These are phyloP conservation scores for Phyllostomus discolor DNA, from an alignment of 2,113 vertebrate genomes.

Conservation along the genomic window DNA sequence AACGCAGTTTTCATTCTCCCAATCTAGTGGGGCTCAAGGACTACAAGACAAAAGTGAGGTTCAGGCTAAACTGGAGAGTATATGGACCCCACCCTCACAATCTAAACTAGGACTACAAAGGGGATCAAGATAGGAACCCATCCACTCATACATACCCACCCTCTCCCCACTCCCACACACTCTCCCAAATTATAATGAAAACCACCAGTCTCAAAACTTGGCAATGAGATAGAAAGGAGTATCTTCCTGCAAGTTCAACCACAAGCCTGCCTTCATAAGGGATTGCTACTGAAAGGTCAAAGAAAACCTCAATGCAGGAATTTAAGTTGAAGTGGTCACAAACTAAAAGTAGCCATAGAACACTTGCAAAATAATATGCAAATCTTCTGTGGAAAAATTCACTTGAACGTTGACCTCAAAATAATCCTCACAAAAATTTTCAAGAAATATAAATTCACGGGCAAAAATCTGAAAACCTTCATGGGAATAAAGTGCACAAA, in stretches of 20 bases:
- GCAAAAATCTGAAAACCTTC: conserved; percentile 40
- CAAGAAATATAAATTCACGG: neutral
- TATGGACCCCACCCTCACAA: neutral
- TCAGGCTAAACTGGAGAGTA: neutral
- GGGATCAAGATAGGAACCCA: neutral
- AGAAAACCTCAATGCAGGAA: neutral
- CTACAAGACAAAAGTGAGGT: neutral
- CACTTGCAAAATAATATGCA: conserved; percentile 9
- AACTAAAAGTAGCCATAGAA: conserved; percentile 16
- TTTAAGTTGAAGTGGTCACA: neutral
- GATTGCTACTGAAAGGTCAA: neutral
- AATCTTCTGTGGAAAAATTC: conserved; percentile 41
- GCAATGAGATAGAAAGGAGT: conserved; percentile 8
- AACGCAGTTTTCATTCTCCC: neutral
- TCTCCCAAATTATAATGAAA: conserved; percentile 13
- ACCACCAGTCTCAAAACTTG: conserved; percentile 29
- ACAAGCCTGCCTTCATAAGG: neutral
- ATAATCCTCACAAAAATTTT: neutral
- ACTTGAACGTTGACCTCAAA: conserved; percentile 21
- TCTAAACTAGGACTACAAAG: conserved; percentile 25
- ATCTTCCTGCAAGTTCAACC: neutral
- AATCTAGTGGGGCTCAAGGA: neutral
- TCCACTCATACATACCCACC: neutral
- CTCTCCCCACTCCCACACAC: neutral
- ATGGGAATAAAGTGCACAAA: neutral